Evolutionary conservation across 1,140 invertebrate species (phyloP).

Genomic region (Scaptodrosophila lebanonensis): DNA sequence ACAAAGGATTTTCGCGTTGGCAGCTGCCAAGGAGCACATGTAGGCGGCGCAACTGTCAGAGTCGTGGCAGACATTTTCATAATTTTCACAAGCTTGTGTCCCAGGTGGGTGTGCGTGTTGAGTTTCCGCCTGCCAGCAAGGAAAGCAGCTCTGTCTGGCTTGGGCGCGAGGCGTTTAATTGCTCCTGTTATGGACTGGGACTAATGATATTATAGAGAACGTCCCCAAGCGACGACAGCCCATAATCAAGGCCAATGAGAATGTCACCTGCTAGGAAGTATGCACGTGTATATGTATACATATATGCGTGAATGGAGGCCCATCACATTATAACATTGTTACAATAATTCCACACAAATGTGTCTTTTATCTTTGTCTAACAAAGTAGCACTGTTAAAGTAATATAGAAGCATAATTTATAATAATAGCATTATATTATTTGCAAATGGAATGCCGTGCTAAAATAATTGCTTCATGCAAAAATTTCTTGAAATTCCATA

Average conservation of each 20-base stretch:
- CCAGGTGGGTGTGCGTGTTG: slow-evolving; percentile 19
- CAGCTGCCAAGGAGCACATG: not conserved
- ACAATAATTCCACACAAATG: not conserved
- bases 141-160: not conserved
- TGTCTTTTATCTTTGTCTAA: no score
- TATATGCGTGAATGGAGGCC: no score
- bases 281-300: no score
- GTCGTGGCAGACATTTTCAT: slow-evolving; percentile 60
- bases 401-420: no score
- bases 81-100: slow-evolving; percentile 62
- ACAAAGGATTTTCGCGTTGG: slow-evolving; percentile 51
- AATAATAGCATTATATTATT: no score
- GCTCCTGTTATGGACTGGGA: slow-evolving; percentile 21
- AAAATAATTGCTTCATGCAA: no score
- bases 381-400: no score
- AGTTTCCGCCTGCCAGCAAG: slow-evolving; percentile 1
- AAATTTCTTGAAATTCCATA: no score
- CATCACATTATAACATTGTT: slow-evolving; percentile 1
- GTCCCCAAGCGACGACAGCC: no score
- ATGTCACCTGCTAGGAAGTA: slow-evolving; percentile 50
- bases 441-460: no score
- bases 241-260: slow-evolving; percentile 30
- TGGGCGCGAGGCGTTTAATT: slow-evolving; percentile 54
- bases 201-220: slow-evolving; percentile 37
- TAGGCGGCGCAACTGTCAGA: slow-evolving; percentile 46